Base-by-base conservation (phyloP, 2,797 vertebrate genomes). In the Silurus lanzhouensis region DNA sequence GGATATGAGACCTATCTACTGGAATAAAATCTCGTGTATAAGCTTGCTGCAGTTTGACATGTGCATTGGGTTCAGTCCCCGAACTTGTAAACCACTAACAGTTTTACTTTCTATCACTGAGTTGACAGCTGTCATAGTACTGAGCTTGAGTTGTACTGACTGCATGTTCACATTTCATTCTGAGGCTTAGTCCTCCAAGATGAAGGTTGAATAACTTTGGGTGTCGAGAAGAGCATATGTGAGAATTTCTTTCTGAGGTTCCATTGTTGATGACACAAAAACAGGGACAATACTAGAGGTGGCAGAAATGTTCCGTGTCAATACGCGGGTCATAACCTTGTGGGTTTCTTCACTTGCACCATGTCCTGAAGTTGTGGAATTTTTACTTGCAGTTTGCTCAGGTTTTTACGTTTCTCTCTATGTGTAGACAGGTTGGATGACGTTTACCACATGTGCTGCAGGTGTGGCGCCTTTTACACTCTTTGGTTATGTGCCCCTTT, bases 381-480 rank as follows among this genome's bases (percentile, higher is more conserved):
- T 52, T 52, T 52, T 10, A 52, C 48, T 52, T 52, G 38, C 38
- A 38, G 38, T 38, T 10, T 52, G 48, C 48, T 52, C 48, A 52
- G 48, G 48, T 52, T 52, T 52, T 52, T 2, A 10, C 8, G 10
- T 52, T 52, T 52, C 48, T 52, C 48, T 52, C 48, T 1, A 17
- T 15, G 58, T 86, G 22, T 72, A 89, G 9, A 66, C 84, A 82
- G 48, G 77, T 88, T 19, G 84, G 84, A 57, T 88, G 63, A 25
- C 48, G 19, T 22, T 38, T 5, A 17, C 68, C 57, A 38, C 84
- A 86, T 77, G 14, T 82, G 60, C n/a, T 71, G 19, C 72, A 86
- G 1, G 66, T 76, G 10, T 88, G 78, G 57, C 79, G 0, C 1
- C 79, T 57, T 44, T 77, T 92, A n/a, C 91, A 90, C 3, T 93